Conservation (phyloP, 2,888 invertebrate genomes). For the Xylophagus ater region DNA sequence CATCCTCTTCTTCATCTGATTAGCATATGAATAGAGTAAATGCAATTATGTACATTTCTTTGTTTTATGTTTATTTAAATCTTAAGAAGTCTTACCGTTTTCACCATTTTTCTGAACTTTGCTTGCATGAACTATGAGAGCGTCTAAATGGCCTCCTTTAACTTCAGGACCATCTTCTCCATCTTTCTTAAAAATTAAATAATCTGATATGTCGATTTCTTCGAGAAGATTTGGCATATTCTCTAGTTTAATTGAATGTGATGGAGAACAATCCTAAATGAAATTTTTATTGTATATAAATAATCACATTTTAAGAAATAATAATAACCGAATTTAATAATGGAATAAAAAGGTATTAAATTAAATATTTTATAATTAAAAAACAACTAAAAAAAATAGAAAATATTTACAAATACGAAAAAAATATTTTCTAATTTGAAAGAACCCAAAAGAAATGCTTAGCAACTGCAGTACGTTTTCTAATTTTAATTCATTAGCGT, state of each 20-base stretch:
- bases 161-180: slow-evolving; percentile 85
- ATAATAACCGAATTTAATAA: neutral
- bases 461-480: no score
- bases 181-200: slow-evolving; percentile 65
- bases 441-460: no score
- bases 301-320: no score
- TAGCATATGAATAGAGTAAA: slow-evolving; percentile 10
- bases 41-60: no score
- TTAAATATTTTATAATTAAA: neutral
- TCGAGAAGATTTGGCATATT: slow-evolving; percentile 52
- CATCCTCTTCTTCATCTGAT: slow-evolving; percentile 42
- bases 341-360: neutral
- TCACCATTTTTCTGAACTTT: slow-evolving; percentile 66
- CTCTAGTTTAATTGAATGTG: slow-evolving; percentile 22
- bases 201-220: slow-evolving; percentile 68
- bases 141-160: slow-evolving; percentile 87
- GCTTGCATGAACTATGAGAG: slow-evolving; percentile 90
- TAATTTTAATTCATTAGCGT: no score
- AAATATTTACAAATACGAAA: no score
- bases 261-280: slow-evolving; percentile 21
- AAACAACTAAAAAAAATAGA: neutral
- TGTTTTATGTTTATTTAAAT: no score
- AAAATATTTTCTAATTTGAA: no score
- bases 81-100: slow-evolving; percentile 34
- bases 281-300: no score